Conservation (phyloP, 1,140 invertebrate genomes). For the Antheraea mylitta region DNA sequence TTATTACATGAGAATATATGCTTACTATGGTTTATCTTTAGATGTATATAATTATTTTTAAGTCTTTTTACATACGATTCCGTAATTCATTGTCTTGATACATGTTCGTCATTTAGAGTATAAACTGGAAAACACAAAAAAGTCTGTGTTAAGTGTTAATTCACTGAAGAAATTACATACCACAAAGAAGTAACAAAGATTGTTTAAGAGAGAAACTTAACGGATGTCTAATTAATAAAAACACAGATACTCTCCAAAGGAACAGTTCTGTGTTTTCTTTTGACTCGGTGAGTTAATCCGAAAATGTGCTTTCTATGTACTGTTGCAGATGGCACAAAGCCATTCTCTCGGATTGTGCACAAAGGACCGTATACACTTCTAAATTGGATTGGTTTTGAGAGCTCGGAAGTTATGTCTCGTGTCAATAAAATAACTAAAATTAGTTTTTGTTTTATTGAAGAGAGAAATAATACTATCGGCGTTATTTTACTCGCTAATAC, state of each 20-base stretch:
- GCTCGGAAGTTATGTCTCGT: neutral
- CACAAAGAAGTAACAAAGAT: too few relatives aligned
- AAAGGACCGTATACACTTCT: neutral
- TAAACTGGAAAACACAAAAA: too few relatives aligned
- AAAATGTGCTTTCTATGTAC: conserved; percentile 2
- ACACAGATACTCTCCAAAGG: neutral
- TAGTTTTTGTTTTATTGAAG: neutral
- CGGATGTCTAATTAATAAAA: neutral
- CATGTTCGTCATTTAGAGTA: too few relatives aligned
- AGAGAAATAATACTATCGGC: neutral
- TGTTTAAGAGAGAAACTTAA: neutral
- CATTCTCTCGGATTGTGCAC: neutral
- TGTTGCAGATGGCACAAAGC: neutral
- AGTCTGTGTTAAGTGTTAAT: too few relatives aligned
- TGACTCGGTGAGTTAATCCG: neutral
- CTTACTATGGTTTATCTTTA: too few relatives aligned
- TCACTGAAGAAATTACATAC: too few relatives aligned
- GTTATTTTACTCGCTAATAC: neutral
- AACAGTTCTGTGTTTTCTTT: neutral
- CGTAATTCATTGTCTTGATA: too few relatives aligned
- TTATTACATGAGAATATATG: too few relatives aligned
- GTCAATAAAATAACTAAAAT: neutral
- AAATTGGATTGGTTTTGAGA: neutral
- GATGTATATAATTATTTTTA: too few relatives aligned
- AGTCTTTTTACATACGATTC: too few relatives aligned